Percentiles rank a stretch among this genome's conserved stretches.
Evolutionary conservation across 1,140 invertebrate species (phyloP).

Genomic region (Mylabris phalerata): DNA sequence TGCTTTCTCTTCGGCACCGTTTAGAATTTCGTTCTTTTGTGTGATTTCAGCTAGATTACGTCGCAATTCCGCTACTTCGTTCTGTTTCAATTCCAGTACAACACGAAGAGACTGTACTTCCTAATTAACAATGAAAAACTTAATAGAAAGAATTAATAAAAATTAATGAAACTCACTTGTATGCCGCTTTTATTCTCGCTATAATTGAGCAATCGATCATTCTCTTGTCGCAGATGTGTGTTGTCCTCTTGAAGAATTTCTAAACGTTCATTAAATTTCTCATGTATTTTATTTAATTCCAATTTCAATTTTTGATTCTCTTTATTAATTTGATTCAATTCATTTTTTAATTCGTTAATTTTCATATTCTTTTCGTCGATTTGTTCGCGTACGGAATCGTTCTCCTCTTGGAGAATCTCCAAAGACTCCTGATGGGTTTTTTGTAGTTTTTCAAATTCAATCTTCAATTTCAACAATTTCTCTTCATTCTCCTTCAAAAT

Average conservation of each 20-base stretch:
- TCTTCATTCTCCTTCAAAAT: constrained; percentile 41
- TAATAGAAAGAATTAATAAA: background rate
- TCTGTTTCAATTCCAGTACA: constrained; percentile 67
- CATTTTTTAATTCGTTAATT: constrained; percentile 30
- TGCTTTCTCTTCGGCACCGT: constrained; percentile 47
- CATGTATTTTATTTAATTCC: constrained; percentile 17
- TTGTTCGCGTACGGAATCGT: constrained; percentile 38
- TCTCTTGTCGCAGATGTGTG: constrained; percentile 35
- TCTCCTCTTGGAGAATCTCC: constrained; percentile 39
- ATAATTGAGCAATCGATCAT: constrained; percentile 31
- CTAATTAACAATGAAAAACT: constrained; percentile 2
- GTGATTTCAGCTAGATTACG: constrained; percentile 55
- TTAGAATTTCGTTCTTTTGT: constrained; percentile 48
- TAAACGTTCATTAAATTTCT: constrained; percentile 20
- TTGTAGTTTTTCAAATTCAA: constrained; percentile 36
- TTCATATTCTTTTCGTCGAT: constrained; percentile 39
- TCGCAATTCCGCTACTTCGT: constrained; percentile 61
- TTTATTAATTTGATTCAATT: background rate
- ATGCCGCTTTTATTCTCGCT: constrained; percentile 30
- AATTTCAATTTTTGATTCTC: constrained; percentile 39
- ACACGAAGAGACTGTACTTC: constrained; percentile 67
- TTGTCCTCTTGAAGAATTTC: constrained; percentile 32
- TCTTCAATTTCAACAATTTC: constrained; percentile 47
- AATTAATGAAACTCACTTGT: constrained; percentile 24
- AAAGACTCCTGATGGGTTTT: constrained; percentile 34